A percentile compares a stretch with the other conserved stretches of the same genome.
These are phyloP conservation scores for Xestoiulus laeticollis DNA, from an alignment of 2,888 invertebrate genomes.

Conservation along the genomic window DNA sequence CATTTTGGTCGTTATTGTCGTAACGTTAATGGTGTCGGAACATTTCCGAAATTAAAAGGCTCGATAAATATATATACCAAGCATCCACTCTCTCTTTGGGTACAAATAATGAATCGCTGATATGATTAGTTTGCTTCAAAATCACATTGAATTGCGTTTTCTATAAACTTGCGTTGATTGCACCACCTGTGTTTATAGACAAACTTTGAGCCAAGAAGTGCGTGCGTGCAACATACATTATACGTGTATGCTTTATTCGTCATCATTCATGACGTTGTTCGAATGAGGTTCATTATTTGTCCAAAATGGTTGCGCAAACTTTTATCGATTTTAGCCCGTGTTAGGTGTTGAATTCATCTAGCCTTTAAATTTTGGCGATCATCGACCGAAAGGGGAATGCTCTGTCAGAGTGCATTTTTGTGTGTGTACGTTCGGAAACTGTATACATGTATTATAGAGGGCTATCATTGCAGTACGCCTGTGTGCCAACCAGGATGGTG, in stretches of 20 bases:
- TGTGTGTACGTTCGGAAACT: too few species aligned
- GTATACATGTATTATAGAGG: too few species aligned
- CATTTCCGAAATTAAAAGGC: background rate
- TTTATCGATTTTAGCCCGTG: background rate
- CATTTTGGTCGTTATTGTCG: background rate
- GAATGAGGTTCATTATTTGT: background rate
- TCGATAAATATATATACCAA: background rate
- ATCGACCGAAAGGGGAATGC: background rate
- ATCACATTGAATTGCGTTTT: background rate
- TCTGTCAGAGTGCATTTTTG: background rate
- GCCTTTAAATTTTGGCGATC: constrained; percentile 4
- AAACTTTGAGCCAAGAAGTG: background rate
- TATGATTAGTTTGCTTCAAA: background rate
- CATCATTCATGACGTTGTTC: background rate
- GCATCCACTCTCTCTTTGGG: background rate
- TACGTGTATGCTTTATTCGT: background rate
- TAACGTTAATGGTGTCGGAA: background rate
- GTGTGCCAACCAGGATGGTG: too few species aligned
- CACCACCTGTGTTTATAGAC: background rate
- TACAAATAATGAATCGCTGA: background rate
- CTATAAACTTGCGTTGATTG: background rate
- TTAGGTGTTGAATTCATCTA: background rate
- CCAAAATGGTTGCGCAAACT: background rate
- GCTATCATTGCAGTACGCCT: too few species aligned
- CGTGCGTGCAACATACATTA: background rate